Percentiles rank a stretch among this genome's conserved stretches.
phyloP scores from a whole-genome alignment of 2,113 vertebrate species.

The Lepisosteus oculatus region DNA sequence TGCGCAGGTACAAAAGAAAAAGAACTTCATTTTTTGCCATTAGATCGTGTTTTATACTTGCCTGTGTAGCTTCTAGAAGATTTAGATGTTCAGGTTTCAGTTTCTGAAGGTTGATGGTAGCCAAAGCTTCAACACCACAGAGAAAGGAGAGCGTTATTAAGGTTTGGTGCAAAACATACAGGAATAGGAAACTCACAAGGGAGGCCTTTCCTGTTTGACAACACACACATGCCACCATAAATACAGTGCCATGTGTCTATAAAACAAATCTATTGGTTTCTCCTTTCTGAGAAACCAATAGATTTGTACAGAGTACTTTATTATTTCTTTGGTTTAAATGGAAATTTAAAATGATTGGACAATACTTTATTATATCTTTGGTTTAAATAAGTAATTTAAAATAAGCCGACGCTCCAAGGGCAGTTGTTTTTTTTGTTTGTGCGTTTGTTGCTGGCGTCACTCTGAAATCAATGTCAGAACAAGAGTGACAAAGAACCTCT shows the following conservation, averaged over 20 bases:
- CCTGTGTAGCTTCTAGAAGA: slow-evolving; percentile 69
- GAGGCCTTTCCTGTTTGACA: no score
- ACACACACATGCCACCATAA: background rate
- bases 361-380: no score
- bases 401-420: no score
- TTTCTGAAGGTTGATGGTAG: slow-evolving; percentile 85
- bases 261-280: no score
- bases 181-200: background rate
- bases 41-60: slow-evolving; percentile 38
- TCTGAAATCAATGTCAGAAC: background rate
- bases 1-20: background rate
- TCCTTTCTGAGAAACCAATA: no score
- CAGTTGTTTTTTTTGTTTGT: no score
- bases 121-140: slow-evolving; percentile 53
- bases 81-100: slow-evolving; percentile 63
- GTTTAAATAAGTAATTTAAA: no score
- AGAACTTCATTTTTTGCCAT: background rate
- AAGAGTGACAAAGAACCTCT: background rate
- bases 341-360: no score
- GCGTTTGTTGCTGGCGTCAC: no score
- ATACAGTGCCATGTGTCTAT: background rate
- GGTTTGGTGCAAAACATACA: background rate
- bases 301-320: no score
- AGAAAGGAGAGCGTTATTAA: background rate
- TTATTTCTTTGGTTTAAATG: no score